These are phyloP conservation scores for Formica aserva DNA, from an alignment of 2,888 invertebrate genomes.

Conservation along the genomic window DNA sequence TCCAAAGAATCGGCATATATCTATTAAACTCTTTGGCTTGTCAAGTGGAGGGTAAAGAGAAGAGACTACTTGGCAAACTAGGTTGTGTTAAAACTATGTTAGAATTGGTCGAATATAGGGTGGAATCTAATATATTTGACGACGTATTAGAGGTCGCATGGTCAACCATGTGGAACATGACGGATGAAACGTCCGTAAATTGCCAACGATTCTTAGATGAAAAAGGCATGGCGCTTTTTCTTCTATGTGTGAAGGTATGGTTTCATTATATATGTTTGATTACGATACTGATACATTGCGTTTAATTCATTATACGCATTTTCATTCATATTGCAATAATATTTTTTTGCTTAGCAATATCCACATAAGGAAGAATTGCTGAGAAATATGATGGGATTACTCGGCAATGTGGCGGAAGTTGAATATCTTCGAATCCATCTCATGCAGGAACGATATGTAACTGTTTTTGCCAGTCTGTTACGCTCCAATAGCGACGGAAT, in stretches of 20 bases:
- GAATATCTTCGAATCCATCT: constrained; percentile 92
- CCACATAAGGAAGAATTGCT: constrained; percentile 95
- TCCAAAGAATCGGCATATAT: constrained; percentile 97
- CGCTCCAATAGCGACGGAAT: constrained; percentile 96
- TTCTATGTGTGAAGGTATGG: constrained; percentile 93
- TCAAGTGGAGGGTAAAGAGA: constrained; percentile 97
- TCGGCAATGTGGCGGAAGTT: constrained; percentile 99
- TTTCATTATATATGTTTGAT: constrained; percentile 15
- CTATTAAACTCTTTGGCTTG: constrained; percentile 98
- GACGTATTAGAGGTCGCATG: constrained; percentile 99
- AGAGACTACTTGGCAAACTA: constrained; percentile 95
- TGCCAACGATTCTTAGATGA: constrained; percentile 96
- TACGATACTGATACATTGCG: not conserved
- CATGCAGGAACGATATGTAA: constrained; percentile 94
- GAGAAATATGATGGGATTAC: constrained; percentile 98
- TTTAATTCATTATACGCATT: constrained; percentile 16
- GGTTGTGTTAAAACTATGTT: constrained; percentile 96
- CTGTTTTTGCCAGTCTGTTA: constrained; percentile 94
- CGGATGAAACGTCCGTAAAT: constrained; percentile 98
- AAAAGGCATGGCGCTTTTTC: constrained; percentile 96
- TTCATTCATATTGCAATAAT: constrained; percentile 23
- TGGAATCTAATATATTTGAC: constrained; percentile 93
- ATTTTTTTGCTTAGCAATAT: constrained; percentile 89
- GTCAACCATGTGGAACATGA: constrained; percentile 99
- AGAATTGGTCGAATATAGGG: constrained; percentile 93